A percentile compares a stretch with the other conserved stretches of the same genome.
Conservation (phyloP, 2,888 invertebrate genomes). For the Xestia ashworthii region DNA sequence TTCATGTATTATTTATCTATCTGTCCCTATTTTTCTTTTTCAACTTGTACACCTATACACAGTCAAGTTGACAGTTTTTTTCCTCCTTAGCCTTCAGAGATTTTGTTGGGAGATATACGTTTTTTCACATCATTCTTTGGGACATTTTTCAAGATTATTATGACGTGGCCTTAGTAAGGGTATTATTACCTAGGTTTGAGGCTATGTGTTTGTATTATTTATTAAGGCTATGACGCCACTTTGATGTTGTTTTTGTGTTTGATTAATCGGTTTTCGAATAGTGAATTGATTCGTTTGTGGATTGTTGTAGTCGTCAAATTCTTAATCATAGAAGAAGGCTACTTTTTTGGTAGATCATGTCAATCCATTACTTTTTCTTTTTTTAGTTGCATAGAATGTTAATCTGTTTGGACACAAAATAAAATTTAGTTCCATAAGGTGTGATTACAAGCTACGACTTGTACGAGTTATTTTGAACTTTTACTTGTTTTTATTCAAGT, state of each 20-base stretch:
- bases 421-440: too few relatives aligned
- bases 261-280: constrained; percentile 17
- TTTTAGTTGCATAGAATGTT: too few relatives aligned
- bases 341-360: too few relatives aligned
- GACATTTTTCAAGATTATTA: constrained; percentile 70
- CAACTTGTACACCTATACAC: constrained; percentile 55
- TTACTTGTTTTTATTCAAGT: too few relatives aligned
- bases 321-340: neutral
- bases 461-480: too few relatives aligned
- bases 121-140: constrained; percentile 45
- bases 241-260: constrained; percentile 19
- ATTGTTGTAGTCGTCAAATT: neutral
- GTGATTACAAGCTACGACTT: too few relatives aligned
- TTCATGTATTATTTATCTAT: constrained; percentile 78
- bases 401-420: neutral
- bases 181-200: constrained; percentile 49
- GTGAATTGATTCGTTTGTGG: neutral
- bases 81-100: constrained; percentile 44
- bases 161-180: constrained; percentile 43
- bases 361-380: too few relatives aligned
- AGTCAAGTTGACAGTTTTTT: constrained; percentile 55
- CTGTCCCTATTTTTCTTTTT: constrained; percentile 74
- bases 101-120: constrained; percentile 52
- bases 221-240: constrained; percentile 25
- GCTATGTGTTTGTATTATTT: constrained; percentile 43